Evolutionary conservation across 2,888 invertebrate species (phyloP), one percentile per base, ranked within the genome.

Genomic region (Tachina lurida): DNA sequence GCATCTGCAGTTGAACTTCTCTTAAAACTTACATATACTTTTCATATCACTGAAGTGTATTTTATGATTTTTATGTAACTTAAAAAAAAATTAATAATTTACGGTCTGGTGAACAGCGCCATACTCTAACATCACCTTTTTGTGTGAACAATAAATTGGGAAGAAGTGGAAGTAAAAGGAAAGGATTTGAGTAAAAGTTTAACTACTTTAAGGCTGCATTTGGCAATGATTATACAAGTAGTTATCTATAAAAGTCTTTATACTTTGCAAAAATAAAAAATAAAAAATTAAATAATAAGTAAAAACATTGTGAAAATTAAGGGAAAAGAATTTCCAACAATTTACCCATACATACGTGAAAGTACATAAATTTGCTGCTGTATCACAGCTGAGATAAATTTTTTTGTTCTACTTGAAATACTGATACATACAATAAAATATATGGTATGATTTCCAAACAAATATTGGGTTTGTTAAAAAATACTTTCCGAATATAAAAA

Each of bases 51-150:
- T 43, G 41, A 45, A 4, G 13, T n/a, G 19, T 67, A 68, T 31
- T 68, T 52, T 68, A 31, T 73, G 49, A 41, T 60, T 17, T 41
- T 73, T 22, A 19, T 49, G 62, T 62, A 19, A 56, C 58, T 58
- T 45, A 45, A 45, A 76, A 19, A 63, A 75, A 84, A 79, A 60
- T 71, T 79, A 71, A 84, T 80, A 80, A 80, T 80, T 84, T 76
- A 84, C 80, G 52, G 84, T 84, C 84, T 84, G 45, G 79, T 80
- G 76, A 71, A 76, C 76, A 76, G 80, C 79, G 80, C 80, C 84
- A 80, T 80, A 71, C 80, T 22, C 76, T 22, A 60, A 84, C 71
- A 67, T 80, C 71, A 80, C 22, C 39, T 73, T 71, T 56, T 17
- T 13, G 12, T 15, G 63, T 39, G 52, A 19, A 12, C n/a, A 56